A percentile compares a stretch with the other conserved stretches of the same genome.
phyloP scores from a whole-genome alignment of 2,113 vertebrate genomes.

The Melanerpes formicivorus region DNA sequence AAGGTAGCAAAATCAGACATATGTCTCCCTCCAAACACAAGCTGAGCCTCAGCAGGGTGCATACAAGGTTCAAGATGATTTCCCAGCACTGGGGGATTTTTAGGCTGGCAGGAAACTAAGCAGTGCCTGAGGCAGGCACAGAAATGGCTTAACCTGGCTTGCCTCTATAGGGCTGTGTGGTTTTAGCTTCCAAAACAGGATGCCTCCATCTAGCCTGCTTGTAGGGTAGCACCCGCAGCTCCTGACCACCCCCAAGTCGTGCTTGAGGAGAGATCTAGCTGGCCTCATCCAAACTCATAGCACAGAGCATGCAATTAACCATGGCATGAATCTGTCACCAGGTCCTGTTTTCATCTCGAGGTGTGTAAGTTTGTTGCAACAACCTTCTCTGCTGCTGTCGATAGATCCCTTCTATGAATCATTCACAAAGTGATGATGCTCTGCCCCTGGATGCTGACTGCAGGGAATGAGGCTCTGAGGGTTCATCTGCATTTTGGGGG shows the following conservation, averaged over 20 bases:
- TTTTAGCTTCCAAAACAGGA: not conserved
- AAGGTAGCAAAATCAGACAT: not conserved
- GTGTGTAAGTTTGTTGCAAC: not conserved
- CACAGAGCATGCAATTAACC: not conserved
- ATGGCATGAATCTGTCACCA: not conserved
- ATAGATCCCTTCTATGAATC: not conserved
- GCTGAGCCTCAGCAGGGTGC: not conserved
- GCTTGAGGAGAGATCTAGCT: not conserved
- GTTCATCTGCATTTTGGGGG: not conserved
- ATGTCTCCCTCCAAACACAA: not conserved
- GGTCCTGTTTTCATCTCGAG: not conserved
- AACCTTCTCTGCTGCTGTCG: fast-evolving
- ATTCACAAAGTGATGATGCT: not conserved
- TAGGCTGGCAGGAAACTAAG: not conserved
- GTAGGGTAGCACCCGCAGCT: not conserved
- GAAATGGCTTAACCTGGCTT: not conserved
- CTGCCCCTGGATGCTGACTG: not conserved
- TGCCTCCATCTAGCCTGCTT: not conserved
- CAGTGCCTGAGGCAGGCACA: not conserved
- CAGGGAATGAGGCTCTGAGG: not conserved
- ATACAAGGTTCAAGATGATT: not conserved
- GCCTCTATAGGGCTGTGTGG: not conserved
- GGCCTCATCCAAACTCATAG: not conserved
- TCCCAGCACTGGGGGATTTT: not conserved
- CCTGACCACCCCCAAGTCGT: not conserved